These are phyloP conservation scores for Eulemur coronatus DNA, from an alignment of 2,797 vertebrate genomes.

Conservation along the genomic window DNA sequence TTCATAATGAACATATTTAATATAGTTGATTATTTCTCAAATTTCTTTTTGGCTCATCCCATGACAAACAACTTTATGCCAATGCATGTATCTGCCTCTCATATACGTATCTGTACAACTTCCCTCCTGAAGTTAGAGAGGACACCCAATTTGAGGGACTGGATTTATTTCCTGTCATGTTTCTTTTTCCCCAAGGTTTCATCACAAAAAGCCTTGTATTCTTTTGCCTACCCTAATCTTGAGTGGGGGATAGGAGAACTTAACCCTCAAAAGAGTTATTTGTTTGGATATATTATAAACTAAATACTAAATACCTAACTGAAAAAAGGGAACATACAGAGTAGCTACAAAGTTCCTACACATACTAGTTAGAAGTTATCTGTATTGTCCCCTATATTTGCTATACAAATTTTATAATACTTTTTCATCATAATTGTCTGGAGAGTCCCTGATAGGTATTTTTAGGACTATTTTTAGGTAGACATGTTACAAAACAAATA, in stretches of 20 bases:
- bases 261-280: not conserved
- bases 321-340: not conserved
- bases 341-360: not conserved
- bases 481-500: not conserved
- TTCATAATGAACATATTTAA: slow-evolving; percentile 10
- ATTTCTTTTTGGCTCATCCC: not conserved
- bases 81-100: not conserved
- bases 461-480: not conserved
- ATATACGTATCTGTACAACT: not conserved
- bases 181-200: not conserved
- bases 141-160: not conserved
- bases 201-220: not conserved
- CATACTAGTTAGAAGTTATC: not conserved
- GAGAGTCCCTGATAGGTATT: not conserved
- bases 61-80: not conserved
- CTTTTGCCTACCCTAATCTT: not conserved
- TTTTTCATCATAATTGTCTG: not conserved
- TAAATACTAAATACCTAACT: slow-evolving; percentile 17
- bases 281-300: slow-evolving; percentile 6
- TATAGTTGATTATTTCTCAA: not conserved
- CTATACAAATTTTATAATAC: not conserved
- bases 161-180: not conserved
- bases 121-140: not conserved
- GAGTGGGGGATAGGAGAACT: not conserved
- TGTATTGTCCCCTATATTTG: not conserved